Conservation (phyloP, 2,797 vertebrate species). For the Pantherophis alleghaniensis region DNA sequence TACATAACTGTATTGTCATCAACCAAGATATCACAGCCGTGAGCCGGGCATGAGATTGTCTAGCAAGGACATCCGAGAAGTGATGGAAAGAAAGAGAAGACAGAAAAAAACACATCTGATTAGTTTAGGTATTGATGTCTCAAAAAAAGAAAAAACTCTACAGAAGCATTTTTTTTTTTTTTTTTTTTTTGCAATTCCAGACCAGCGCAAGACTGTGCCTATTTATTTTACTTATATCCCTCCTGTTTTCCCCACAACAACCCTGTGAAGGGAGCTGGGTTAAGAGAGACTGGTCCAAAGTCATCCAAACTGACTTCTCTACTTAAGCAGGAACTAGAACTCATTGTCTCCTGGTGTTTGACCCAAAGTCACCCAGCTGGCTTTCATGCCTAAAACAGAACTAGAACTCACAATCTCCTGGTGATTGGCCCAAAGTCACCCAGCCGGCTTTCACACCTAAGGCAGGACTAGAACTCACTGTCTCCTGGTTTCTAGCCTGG, state of each 20-base stretch:
- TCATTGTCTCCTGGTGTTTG: no score
- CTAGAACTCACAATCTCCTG: no score
- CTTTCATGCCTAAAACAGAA: no score
- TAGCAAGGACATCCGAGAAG: constrained; percentile 54
- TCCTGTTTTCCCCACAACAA: not conserved
- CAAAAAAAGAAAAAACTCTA: not conserved
- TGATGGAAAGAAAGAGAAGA: constrained; percentile 55
- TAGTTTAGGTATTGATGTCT: constrained; percentile 10
- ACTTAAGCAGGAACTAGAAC: no score
- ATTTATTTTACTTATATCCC: not conserved
- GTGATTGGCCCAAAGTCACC: no score
- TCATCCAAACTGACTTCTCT: no score
- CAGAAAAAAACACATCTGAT: constrained; percentile 21
- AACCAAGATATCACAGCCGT: constrained; percentile 99
- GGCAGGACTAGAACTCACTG: not conserved
- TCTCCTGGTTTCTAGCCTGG: not conserved
- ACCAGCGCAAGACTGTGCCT: not conserved
- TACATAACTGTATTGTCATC: constrained; percentile 99
- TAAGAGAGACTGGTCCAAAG: not conserved
- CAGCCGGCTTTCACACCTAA: no score
- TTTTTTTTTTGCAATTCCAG: not conserved
- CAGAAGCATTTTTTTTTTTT: not conserved
- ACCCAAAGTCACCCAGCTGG: no score
- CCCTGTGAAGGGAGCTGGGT: not conserved
- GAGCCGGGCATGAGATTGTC: constrained; percentile 99